Conservation (phyloP, 1,140 invertebrate genomes). For the Drosophila ogumai region DNA sequence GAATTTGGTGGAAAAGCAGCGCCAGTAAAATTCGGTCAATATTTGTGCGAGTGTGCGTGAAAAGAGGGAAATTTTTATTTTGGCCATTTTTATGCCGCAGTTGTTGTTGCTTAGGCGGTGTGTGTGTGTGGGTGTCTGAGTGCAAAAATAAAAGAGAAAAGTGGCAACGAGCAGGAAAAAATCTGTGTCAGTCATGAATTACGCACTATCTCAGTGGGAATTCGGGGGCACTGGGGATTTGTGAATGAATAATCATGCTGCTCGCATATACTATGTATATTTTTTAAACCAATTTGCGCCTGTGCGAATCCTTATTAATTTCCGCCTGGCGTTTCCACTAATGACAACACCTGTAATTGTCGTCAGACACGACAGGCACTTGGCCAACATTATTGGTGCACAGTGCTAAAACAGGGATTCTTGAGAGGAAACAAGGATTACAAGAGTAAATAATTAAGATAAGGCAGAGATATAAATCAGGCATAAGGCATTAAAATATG, state of each 20-base stretch:
- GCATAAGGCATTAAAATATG: no score
- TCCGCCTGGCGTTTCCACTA: slow-evolving; percentile 20
- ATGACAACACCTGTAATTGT: slow-evolving; percentile 43
- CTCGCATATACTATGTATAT: background rate
- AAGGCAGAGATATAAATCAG: background rate
- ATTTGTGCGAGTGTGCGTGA: slow-evolving; percentile 47
- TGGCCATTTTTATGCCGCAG: slow-evolving; percentile 24
- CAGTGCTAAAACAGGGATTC: background rate
- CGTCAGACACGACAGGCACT: slow-evolving; percentile 24
- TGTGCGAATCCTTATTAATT: slow-evolving; percentile 42
- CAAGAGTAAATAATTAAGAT: background rate
- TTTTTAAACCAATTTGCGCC: slow-evolving; percentile 30
- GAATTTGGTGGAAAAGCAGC: slow-evolving; percentile 15
- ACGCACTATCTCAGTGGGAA: slow-evolving; percentile 48
- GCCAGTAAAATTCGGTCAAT: slow-evolving; percentile 77
- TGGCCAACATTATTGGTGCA: background rate
- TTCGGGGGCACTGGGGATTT: slow-evolving; percentile 24
- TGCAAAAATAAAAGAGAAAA: slow-evolving; percentile 23
- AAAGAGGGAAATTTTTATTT: slow-evolving; percentile 41
- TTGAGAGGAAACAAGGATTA: background rate
- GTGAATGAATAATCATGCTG: slow-evolving; percentile 34
- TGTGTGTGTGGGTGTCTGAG: slow-evolving; percentile 6
- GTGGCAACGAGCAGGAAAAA: slow-evolving; percentile 18
- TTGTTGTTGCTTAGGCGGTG: slow-evolving; percentile 16
- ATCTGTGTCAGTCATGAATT: slow-evolving; percentile 70